Percentiles rank a stretch among this genome's conserved stretches.
phyloP scores from a whole-genome alignment of 2,888 invertebrate species.

The Synergus laeviventris region DNA sequence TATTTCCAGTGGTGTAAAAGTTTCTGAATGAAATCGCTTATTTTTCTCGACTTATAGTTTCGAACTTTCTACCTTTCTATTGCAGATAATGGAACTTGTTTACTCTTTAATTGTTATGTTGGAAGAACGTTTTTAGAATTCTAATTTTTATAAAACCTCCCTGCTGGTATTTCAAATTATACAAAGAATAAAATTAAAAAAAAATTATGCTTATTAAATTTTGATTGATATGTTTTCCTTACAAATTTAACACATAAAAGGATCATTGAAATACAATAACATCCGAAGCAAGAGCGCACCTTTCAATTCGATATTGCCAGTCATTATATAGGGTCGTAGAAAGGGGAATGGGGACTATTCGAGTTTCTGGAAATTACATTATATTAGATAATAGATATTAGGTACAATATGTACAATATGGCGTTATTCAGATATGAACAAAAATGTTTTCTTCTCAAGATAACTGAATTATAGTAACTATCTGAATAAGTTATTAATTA shows the following conservation, averaged over 20 bases:
- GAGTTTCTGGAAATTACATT: constrained; percentile 22
- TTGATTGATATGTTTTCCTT: not conserved
- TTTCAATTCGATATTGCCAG: constrained; percentile 17
- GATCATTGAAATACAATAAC: constrained; percentile 2
- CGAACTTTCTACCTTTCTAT: not conserved
- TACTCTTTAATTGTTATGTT: constrained; percentile 25
- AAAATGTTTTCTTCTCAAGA: not conserved
- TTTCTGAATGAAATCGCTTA: constrained; percentile 24
- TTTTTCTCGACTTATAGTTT: not conserved
- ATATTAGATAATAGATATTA: not conserved
- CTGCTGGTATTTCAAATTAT: not conserved
- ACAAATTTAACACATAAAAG: not conserved
- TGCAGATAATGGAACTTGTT: constrained; percentile 8
- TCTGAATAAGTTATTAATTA: too few species aligned
- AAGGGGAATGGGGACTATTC: not conserved
- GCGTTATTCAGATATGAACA: not conserved
- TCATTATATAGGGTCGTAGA: not conserved
- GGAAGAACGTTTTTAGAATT: not conserved
- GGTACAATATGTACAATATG: not conserved
- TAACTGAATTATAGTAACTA: not conserved
- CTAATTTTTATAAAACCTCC: not conserved
- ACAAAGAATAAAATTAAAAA: not conserved
- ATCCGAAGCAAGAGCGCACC: not conserved
- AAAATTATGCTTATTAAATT: not conserved
- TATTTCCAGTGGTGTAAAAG: constrained; percentile 23